Evolutionary conservation across 2,797 vertebrate genomes (phyloP).

Genomic region (Melanotaenia pygmaea): DNA sequence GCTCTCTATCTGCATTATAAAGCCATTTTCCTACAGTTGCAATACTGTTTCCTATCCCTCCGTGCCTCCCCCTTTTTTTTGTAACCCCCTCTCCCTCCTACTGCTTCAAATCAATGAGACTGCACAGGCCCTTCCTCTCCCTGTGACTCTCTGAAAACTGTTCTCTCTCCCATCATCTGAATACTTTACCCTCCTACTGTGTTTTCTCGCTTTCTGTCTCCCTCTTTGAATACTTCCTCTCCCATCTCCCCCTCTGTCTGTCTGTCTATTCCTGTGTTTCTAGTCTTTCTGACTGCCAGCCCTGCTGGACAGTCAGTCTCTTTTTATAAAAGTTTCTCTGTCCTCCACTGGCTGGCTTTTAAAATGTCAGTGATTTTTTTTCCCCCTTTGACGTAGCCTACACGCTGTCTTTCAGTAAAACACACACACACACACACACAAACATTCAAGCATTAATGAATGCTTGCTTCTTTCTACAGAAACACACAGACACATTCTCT

Average conservation of each 20-base stretch:
- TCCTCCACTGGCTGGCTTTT: conserved; percentile 68
- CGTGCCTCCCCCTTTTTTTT: background rate
- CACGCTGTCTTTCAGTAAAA: conserved; percentile 43
- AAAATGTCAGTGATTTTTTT: conserved; percentile 75
- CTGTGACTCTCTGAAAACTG: conserved; percentile 59
- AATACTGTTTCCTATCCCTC: conserved; percentile 63
- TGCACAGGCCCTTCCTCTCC: conserved; percentile 68
- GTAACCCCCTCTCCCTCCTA: conserved; percentile 45
- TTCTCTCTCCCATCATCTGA: conserved; percentile 57
- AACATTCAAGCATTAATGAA: conserved; percentile 39
- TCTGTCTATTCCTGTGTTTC: conserved; percentile 23
- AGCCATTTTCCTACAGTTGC: conserved; percentile 76
- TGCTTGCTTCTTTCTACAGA: conserved; percentile 15
- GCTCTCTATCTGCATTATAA: conserved; percentile 74
- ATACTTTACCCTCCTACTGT: conserved; percentile 65
- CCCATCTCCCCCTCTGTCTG: conserved; percentile 19
- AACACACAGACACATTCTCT: background rate
- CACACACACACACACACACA: conserved; percentile 26
- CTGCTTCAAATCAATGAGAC: conserved; percentile 73
- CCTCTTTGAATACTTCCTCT: conserved; percentile 51
- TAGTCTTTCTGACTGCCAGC: conserved; percentile 54
- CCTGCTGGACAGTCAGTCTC: conserved; percentile 66
- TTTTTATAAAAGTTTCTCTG: conserved; percentile 77
- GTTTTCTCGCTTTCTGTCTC: conserved; percentile 43
- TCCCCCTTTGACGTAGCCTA: conserved; percentile 8